A percentile compares a stretch with the other conserved stretches of the same genome.
These are phyloP conservation scores for Platycercus adscitus DNA, from an alignment of 2,113 vertebrate genomes.

Conservation along the genomic window DNA sequence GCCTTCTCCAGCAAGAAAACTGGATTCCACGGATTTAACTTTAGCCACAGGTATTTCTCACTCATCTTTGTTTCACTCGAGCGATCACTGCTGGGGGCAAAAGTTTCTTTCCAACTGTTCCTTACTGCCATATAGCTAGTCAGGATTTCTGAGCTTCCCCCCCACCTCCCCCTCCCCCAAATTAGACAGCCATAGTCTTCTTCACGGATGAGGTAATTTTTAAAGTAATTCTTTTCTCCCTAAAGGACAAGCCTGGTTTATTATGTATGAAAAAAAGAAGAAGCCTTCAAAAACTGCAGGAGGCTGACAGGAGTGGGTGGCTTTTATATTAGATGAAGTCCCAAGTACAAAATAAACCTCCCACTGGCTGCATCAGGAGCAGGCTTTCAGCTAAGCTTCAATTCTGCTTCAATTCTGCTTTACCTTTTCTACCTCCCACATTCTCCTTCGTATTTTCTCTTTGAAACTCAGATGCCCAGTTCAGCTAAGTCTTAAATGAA, in stretches of 20 bases:
- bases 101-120: background rate
- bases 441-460: background rate
- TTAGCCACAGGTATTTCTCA: background rate
- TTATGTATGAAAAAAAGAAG: constrained; percentile 9
- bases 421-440: background rate
- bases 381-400: background rate
- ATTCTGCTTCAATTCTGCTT: background rate
- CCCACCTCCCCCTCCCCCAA: background rate
- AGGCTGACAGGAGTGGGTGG: background rate
- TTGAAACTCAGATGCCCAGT: background rate
- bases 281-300: constrained; percentile 12
- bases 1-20: background rate
- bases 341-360: background rate
- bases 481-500: background rate
- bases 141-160: background rate
- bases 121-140: background rate
- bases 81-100: background rate
- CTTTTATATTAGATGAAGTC: background rate
- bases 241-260: background rate
- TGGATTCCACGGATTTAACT: background rate
- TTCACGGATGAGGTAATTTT: background rate
- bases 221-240: background rate
- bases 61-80: background rate
- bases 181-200: background rate
- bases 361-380: background rate